A percentile compares a stretch with the other conserved stretches of the same genome.
phyloP scores from a whole-genome alignment of 2,888 invertebrate species.

The Baccha elongata region DNA sequence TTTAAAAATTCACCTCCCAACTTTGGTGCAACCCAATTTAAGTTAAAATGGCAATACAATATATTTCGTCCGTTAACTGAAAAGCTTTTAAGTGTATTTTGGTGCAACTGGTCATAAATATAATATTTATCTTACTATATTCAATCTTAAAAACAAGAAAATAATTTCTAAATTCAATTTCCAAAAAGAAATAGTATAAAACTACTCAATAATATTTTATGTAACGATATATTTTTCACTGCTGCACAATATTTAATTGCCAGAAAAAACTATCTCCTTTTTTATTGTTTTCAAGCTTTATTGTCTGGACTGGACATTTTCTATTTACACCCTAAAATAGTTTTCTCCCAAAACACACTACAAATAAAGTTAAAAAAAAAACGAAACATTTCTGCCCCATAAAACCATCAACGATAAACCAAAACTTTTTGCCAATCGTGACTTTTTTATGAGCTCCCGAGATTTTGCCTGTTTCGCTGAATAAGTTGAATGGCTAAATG shows the following conservation, averaged over 20 bases:
- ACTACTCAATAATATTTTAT: slow-evolving; percentile 2
- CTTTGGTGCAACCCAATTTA: too few species aligned
- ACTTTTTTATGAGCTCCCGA: slow-evolving; percentile 58
- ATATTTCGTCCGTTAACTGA: too few species aligned
- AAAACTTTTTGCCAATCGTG: slow-evolving; percentile 33
- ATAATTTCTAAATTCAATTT: too few species aligned
- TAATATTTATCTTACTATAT: too few species aligned
- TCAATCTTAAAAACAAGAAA: too few species aligned
- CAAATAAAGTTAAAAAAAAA: slow-evolving; percentile 8
- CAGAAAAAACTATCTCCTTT: not conserved
- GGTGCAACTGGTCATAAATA: too few species aligned
- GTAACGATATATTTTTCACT: not conserved
- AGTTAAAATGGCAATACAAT: too few species aligned
- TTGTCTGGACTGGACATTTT: not conserved
- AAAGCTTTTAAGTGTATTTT: too few species aligned
- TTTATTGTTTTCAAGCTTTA: slow-evolving; percentile 19
- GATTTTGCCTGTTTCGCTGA: slow-evolving; percentile 19
- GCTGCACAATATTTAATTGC: not conserved
- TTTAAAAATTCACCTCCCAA: too few species aligned
- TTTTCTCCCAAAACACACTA: slow-evolving; percentile 1
- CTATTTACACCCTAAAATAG: slow-evolving; percentile 22
- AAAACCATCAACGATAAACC: slow-evolving; percentile 42
- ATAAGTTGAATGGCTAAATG: slow-evolving; percentile 14
- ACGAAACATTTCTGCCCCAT: slow-evolving; percentile 21
- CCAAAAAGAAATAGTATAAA: too few species aligned